phyloP scores from a whole-genome alignment of 2,888 invertebrate species.

The Lumbricus terrestris region DNA sequence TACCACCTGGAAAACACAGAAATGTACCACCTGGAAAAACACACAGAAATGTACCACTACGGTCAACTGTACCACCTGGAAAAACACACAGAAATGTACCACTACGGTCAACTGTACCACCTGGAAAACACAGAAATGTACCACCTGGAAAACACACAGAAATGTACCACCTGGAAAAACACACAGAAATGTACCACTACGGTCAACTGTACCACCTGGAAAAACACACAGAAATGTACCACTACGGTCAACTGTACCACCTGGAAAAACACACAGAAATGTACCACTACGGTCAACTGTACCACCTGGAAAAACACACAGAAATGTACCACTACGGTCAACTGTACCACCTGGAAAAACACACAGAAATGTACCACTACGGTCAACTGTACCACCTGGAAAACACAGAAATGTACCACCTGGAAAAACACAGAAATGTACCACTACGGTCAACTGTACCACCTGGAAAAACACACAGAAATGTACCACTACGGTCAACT shows the following conservation, averaged over 20 bases:
- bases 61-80: not conserved
- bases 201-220: not conserved
- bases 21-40: no score
- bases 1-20: no score
- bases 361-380: not conserved
- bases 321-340: not conserved
- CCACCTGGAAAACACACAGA: slow-evolving; percentile 49
- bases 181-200: not conserved
- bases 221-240: not conserved
- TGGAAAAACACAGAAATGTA: slow-evolving; percentile 31
- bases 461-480: not conserved
- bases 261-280: not conserved
- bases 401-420: no score
- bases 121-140: no score
- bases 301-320: not conserved
- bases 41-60: not conserved
- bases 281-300: not conserved
- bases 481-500: not conserved
- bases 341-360: not conserved
- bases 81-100: not conserved
- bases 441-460: not conserved
- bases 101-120: not conserved
- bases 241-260: not conserved
- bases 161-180: slow-evolving; percentile 31
- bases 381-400: not conserved